Conservation (phyloP, 2,888 invertebrate species). For the Halocaridina rubra region DNA sequence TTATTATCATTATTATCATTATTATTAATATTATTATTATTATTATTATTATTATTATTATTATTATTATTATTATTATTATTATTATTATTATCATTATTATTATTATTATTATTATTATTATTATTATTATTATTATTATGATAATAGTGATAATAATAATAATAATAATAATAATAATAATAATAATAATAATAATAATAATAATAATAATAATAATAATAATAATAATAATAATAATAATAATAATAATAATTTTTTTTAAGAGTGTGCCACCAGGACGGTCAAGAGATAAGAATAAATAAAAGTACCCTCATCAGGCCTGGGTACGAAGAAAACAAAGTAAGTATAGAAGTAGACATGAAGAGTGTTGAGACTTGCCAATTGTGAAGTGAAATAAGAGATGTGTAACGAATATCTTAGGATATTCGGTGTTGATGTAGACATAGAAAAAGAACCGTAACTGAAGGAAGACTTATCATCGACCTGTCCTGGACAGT, state of each 20-base stretch:
- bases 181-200: neutral
- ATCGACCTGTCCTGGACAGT: too few relatives aligned
- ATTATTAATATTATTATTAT: neutral
- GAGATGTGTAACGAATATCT: too few relatives aligned
- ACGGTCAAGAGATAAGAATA: neutral
- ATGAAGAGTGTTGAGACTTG: too few relatives aligned
- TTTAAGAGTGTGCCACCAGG: neutral
- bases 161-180: neutral
- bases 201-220: neutral
- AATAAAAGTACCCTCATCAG: too few relatives aligned
- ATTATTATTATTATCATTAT: neutral
- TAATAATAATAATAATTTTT: neutral
- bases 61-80: neutral
- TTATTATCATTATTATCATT: neutral
- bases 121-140: too few relatives aligned
- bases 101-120: neutral
- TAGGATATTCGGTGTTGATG: too few relatives aligned
- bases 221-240: neutral
- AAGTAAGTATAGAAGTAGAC: too few relatives aligned
- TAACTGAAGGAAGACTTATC: too few relatives aligned
- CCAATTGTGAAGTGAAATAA: too few relatives aligned
- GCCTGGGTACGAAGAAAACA: too few relatives aligned
- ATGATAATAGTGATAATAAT: too few relatives aligned
- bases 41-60: neutral
- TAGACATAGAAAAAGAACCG: too few relatives aligned